Evolutionary conservation across 2,113 vertebrate genomes (phyloP).

Genomic region (Cromileptes altivelis): DNA sequence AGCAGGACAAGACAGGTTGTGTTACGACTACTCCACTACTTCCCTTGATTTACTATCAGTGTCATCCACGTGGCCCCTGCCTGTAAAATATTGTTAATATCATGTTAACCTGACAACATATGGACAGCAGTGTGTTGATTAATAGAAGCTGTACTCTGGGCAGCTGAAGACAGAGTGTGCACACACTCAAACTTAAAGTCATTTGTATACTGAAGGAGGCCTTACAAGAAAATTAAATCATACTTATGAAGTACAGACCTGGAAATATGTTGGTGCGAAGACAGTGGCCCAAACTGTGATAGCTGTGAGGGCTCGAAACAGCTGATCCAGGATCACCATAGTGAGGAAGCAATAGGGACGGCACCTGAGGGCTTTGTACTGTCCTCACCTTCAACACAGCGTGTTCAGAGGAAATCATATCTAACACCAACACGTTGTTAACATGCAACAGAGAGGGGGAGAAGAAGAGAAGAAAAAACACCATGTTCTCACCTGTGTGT

Average conservation of each 20-base stretch:
- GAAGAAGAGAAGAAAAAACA: not conserved
- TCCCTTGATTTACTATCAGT: not conserved
- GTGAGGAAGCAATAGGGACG: conserved; percentile 42
- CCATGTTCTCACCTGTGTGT: not conserved
- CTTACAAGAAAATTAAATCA: not conserved
- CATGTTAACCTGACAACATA: not conserved
- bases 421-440: not conserved
- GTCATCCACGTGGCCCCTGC: not conserved
- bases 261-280: conserved; percentile 63
- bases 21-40: conserved; percentile 2
- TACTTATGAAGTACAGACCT: conserved; percentile 26
- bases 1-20: not conserved
- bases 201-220: not conserved
- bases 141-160: not conserved
- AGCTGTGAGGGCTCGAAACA: not conserved
- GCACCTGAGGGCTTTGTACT: conserved; percentile 34
- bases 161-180: not conserved
- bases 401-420: conserved; percentile 13
- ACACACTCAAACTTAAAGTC: not conserved
- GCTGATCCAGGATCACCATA: conserved; percentile 39
- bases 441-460: not conserved
- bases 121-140: not conserved
- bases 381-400: conserved; percentile 14
- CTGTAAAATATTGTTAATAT: not conserved
- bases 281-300: conserved; percentile 60